Conservation (phyloP, 1,140 invertebrate species). For the Meloidogyne floridensis region DNA sequence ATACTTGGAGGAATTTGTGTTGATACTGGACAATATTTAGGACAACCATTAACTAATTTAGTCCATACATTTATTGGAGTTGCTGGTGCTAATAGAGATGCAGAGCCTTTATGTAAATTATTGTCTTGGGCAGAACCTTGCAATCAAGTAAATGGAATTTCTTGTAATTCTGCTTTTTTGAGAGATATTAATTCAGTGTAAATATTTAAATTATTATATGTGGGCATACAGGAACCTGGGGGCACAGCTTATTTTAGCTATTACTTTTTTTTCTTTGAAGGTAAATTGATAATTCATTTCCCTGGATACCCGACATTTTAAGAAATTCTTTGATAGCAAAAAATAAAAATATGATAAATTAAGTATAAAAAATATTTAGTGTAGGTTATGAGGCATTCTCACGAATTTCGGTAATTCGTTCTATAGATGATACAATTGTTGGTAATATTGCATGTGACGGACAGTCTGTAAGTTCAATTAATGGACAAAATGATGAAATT, state of each 20-base stretch:
- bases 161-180: conserved; percentile 29
- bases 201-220: not conserved
- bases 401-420: conserved; percentile 22
- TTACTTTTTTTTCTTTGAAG: too few relatives aligned
- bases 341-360: not conserved
- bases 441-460: conserved; percentile 19
- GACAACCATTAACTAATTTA: conserved; percentile 32
- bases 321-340: too few relatives aligned
- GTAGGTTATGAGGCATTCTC: conserved; percentile 20
- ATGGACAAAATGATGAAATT: conserved; percentile 28
- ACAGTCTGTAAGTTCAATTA: conserved; percentile 11
- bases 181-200: conserved; percentile 37
- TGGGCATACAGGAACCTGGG: too few relatives aligned
- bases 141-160: conserved; percentile 36
- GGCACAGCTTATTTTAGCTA: too few relatives aligned
- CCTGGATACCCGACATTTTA: too few relatives aligned
- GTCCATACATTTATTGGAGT: conserved; percentile 48
- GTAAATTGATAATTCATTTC: too few relatives aligned
- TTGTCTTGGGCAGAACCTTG: conserved; percentile 25
- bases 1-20: conserved; percentile 40
- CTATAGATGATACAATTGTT: conserved; percentile 24
- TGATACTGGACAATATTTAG: conserved; percentile 39
- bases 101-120: conserved; percentile 18
- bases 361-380: not conserved
- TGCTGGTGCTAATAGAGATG: conserved; percentile 44